Evolutionary conservation across 2,113 vertebrate genomes (phyloP).

Genomic region (Paracanthobrama guichenoti): DNA sequence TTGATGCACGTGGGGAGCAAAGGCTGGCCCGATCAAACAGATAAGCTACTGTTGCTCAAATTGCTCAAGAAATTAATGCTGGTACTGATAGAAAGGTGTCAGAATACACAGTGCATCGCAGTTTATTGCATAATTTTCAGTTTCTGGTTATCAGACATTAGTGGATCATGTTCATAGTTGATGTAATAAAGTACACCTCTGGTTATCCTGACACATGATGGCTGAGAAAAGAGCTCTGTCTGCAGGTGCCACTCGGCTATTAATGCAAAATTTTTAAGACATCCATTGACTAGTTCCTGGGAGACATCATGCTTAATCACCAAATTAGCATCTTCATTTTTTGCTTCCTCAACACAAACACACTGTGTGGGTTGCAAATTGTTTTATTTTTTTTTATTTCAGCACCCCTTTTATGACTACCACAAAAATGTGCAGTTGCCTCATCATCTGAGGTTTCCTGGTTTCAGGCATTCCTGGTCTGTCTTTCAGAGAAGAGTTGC

Average conservation of each 20-base stretch:
- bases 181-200: too few species aligned
- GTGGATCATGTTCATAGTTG: too few species aligned
- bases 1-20: too few species aligned
- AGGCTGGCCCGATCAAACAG: too few species aligned
- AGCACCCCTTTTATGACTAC: not conserved
- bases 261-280: not conserved
- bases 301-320: not conserved
- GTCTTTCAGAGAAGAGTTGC: slow-evolving; percentile 40
- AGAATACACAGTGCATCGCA: too few species aligned
- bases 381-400: not conserved
- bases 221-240: too few species aligned
- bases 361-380: not conserved
- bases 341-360: not conserved
- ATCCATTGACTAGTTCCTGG: not conserved
- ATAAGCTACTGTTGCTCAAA: too few species aligned
- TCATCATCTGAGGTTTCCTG: not conserved
- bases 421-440: not conserved
- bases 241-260: not conserved
- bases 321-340: not conserved
- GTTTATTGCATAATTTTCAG: too few species aligned
- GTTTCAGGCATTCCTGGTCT: not conserved
- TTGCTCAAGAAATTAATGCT: too few species aligned
- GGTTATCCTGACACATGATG: too few species aligned
- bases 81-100: too few species aligned
- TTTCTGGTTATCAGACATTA: too few species aligned